These are phyloP conservation scores for Nudaria mundana DNA, from an alignment of 2,888 invertebrate species.

Conservation along the genomic window DNA sequence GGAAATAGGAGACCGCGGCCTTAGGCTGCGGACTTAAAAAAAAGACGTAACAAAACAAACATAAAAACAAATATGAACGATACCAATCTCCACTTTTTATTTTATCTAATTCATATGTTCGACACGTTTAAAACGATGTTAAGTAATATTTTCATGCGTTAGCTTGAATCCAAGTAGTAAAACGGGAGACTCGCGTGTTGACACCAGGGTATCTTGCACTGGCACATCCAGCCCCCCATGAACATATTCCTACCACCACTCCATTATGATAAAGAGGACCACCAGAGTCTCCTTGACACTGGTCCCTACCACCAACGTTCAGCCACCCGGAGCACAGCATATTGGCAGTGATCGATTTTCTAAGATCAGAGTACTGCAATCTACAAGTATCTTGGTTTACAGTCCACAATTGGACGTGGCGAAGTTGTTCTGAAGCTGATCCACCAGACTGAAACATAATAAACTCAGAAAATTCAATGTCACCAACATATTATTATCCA, in stretches of 20 bases:
- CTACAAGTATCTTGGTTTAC: slow-evolving; percentile 37
- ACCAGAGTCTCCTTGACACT: slow-evolving; percentile 46
- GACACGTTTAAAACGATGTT: no score
- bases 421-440: slow-evolving; percentile 30
- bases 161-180: slow-evolving; percentile 43
- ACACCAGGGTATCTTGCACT: slow-evolving; percentile 41
- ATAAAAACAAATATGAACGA: no score
- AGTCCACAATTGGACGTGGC: slow-evolving; percentile 40
- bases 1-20: no score
- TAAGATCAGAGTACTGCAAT: not conserved
- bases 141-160: slow-evolving; percentile 1
- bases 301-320: slow-evolving; percentile 40
- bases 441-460: slow-evolving; percentile 10
- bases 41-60: no score
- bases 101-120: no score
- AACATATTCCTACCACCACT: slow-evolving; percentile 45
- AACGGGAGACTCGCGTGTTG: slow-evolving; percentile 46
- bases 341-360: slow-evolving; percentile 28
- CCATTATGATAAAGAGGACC: slow-evolving; percentile 47
- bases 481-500: no score
- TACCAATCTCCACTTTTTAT: no score
- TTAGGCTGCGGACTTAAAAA: no score
- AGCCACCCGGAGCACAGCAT: slow-evolving; percentile 40
- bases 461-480: not conserved
- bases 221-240: slow-evolving; percentile 41